Evolutionary conservation across 2,888 invertebrate species (phyloP), one percentile per base, ranked within the genome.

Genomic region (Arenicola marina): DNA sequence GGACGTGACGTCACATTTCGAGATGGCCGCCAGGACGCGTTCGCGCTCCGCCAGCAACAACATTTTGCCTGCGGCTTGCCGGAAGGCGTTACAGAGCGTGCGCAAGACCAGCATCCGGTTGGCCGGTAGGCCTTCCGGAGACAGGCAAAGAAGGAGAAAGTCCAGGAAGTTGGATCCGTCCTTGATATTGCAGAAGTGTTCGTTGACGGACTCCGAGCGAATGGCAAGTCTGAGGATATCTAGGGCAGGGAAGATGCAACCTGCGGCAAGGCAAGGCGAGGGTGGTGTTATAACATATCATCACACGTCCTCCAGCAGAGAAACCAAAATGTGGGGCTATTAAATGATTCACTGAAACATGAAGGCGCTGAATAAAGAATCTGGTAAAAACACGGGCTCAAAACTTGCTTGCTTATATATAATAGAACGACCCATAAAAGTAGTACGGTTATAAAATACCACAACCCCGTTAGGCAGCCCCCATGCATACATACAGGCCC

Each of bases 221-320:
- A 95, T 87, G 0, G 92, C 91, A 76, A 96, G 84, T 69, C 97
- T 88, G 18, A 93, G 87, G 3, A 96, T 86, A 79, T 98, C 97
- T 71, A 98, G 84, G 3, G 91, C 91, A 0, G 97, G 97, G 79
- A 95, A 95, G 1, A 95, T 86, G 68, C 90, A 87, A 77, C 92
- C 91, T 86, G 78, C 56, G 75, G 75, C 31, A 66, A 64, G 62
- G 59, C 55, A 59, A 66, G 29, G 58, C 51, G 21, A 31, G 4
- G 11, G 38, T 18, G 4, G 7, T 21, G 24, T 28, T 21, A 11
- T 29, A 29, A 33, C 21, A 24, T 32, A 55, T 18, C 31, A 28
- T 53, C 46, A 57, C 1, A 57, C 31, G n/a, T 21, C n/a, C 18
- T 46, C 11, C n/a, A 26, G 7, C n/a, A 34, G 26, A 51, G 21